phyloP scores from a whole-genome alignment of 2,113 vertebrate species.

The Camelus bactrianus region DNA sequence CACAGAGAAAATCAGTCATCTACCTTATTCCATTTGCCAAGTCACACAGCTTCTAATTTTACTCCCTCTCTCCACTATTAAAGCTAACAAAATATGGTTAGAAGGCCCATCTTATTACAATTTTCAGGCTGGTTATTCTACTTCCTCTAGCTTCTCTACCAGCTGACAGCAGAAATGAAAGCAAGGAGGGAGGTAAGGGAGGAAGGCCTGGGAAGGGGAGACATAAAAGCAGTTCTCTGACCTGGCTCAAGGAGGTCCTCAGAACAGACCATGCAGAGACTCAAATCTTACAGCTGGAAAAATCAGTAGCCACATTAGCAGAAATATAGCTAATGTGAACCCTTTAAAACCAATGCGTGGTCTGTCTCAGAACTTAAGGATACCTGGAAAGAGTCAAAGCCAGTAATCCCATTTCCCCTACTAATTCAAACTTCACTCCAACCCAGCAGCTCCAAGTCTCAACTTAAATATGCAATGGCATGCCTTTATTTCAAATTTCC shows the following conservation, averaged over 20 bases:
- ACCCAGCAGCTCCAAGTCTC: not conserved
- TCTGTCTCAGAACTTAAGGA: not conserved
- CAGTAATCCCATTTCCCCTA: not conserved
- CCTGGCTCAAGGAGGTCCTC: not conserved
- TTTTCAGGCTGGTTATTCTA: not conserved
- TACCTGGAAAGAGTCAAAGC: not conserved
- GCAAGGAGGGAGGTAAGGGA: not conserved
- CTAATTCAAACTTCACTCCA: constrained; percentile 24
- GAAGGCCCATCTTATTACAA: not conserved
- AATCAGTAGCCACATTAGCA: not conserved
- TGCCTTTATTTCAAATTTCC: constrained; percentile 19
- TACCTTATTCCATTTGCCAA: not conserved
- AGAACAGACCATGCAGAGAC: not conserved
- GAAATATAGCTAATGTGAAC: not conserved
- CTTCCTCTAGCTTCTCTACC: not conserved
- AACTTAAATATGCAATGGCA: not conserved
- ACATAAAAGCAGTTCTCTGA: not conserved
- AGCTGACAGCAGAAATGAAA: constrained; percentile 42
- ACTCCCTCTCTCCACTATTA: not conserved
- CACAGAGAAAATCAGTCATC: not conserved
- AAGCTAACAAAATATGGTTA: not conserved
- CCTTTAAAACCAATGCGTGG: not conserved
- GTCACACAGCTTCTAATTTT: not conserved
- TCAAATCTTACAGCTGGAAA: not conserved
- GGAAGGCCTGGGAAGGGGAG: not conserved